Percentiles rank a stretch among this genome's conserved stretches.
phyloP scores from a whole-genome alignment of 1,140 invertebrate species.

The Penaeus vannamei region DNA sequence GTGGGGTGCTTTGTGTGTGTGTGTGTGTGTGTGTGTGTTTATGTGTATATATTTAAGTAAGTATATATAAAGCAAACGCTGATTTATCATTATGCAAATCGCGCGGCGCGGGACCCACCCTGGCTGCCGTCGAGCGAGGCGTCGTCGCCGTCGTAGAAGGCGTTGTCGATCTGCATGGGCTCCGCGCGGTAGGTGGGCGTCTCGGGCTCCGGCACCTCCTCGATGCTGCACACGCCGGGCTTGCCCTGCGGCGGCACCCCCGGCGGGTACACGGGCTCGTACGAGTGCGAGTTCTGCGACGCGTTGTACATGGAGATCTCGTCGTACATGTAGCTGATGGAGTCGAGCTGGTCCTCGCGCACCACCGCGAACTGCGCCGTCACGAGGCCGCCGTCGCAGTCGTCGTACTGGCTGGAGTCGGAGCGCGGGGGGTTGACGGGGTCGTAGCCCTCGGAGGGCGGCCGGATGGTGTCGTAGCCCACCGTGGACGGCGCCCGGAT shows the following conservation, averaged over 20 bases:
- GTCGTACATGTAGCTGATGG: slow-evolving; percentile 69
- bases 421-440: slow-evolving; percentile 66
- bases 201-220: slow-evolving; percentile 58
- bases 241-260: slow-evolving; percentile 49
- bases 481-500: slow-evolving; percentile 63
- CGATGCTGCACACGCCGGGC: slow-evolving; percentile 54
- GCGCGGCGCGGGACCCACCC: too few relatives aligned
- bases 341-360: slow-evolving; percentile 68
- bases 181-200: background rate
- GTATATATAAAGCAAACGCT: too few relatives aligned
- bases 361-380: slow-evolving; percentile 68
- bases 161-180: background rate
- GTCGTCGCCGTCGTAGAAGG: background rate
- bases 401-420: slow-evolving; percentile 68
- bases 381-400: slow-evolving; percentile 68
- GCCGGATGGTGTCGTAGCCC: slow-evolving; percentile 64
- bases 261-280: slow-evolving; percentile 68
- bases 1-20: too few relatives aligned
- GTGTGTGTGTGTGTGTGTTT: too few relatives aligned
- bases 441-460: slow-evolving; percentile 65
- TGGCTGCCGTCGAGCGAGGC: background rate
- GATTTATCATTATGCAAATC: too few relatives aligned
- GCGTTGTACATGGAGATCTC: slow-evolving; percentile 67
- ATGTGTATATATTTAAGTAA: too few relatives aligned
- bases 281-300: slow-evolving; percentile 68